These are phyloP conservation scores for Oceanodroma tethys DNA, from an alignment of 2,113 vertebrate species.

Conservation along the genomic window DNA sequence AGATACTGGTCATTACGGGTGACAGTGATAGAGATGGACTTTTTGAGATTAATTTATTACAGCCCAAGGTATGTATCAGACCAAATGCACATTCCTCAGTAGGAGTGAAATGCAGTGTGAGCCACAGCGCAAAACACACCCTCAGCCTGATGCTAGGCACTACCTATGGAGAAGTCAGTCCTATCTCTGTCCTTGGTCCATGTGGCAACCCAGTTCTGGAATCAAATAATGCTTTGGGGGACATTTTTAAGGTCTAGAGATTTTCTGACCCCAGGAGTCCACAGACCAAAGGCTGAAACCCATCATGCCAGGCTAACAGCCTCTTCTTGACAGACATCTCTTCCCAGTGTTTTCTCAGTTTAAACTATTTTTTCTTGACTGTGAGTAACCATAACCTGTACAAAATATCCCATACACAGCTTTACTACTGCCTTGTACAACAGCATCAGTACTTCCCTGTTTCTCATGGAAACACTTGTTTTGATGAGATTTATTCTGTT, in stretches of 20 bases:
- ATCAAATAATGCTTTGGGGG: background rate
- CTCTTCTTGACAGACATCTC: background rate
- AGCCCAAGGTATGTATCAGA: background rate
- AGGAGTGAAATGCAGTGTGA: background rate
- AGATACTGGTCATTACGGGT: background rate
- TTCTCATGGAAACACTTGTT: background rate
- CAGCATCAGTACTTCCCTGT: background rate
- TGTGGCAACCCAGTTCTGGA: background rate
- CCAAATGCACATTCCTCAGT: background rate
- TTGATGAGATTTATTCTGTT: background rate
- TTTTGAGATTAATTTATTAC: background rate
- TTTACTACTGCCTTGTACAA: background rate
- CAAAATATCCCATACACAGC: background rate
- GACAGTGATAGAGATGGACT: background rate
- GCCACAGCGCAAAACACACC: background rate
- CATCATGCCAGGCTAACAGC: background rate
- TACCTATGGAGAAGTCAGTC: background rate
- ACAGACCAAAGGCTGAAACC: background rate
- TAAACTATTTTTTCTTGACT: background rate
- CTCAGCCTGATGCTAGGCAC: too few relatives aligned
- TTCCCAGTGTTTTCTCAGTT: background rate
- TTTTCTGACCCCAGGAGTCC: background rate
- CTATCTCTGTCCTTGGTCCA: background rate
- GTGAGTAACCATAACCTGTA: background rate
- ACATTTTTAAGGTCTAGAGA: background rate